Evolutionary conservation across 2,797 vertebrate genomes (phyloP).

Genomic region (Cyclura pinguis): DNA sequence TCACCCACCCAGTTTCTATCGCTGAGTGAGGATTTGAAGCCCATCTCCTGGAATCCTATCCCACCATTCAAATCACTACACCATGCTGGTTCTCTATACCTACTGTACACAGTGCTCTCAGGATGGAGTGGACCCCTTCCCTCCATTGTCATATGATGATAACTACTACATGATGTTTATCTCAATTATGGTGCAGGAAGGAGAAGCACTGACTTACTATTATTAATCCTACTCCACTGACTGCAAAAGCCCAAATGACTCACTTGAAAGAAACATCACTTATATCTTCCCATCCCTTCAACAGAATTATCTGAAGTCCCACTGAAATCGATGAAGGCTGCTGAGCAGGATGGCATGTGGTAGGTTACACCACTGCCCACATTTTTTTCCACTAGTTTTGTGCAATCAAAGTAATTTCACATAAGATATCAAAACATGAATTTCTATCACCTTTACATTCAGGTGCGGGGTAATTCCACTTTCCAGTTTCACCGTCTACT

Average conservation of each 20-base stretch:
- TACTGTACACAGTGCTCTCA: background rate
- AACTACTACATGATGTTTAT: no score
- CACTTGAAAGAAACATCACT: background rate
- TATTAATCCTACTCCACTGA: background rate
- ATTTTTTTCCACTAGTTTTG: background rate
- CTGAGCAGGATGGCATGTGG: background rate
- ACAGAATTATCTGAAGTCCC: background rate
- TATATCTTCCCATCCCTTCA: background rate
- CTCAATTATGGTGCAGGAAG: no score
- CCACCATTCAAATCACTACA: no score
- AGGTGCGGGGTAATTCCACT: background rate
- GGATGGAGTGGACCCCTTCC: background rate
- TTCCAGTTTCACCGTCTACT: background rate
- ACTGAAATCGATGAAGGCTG: background rate
- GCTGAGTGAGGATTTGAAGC: no score
- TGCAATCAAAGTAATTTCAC: background rate
- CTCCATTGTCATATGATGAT: no score
- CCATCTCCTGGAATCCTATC: no score
- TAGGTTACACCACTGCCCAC: no score
- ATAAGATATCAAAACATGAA: background rate
- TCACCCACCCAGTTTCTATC: no score
- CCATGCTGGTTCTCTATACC: no score
- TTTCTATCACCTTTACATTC: conserved; percentile 40
- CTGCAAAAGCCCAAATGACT: background rate
- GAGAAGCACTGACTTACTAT: background rate